These are phyloP conservation scores for Drosophila ohnishii DNA, from an alignment of 1,140 invertebrate genomes.

Conservation along the genomic window DNA sequence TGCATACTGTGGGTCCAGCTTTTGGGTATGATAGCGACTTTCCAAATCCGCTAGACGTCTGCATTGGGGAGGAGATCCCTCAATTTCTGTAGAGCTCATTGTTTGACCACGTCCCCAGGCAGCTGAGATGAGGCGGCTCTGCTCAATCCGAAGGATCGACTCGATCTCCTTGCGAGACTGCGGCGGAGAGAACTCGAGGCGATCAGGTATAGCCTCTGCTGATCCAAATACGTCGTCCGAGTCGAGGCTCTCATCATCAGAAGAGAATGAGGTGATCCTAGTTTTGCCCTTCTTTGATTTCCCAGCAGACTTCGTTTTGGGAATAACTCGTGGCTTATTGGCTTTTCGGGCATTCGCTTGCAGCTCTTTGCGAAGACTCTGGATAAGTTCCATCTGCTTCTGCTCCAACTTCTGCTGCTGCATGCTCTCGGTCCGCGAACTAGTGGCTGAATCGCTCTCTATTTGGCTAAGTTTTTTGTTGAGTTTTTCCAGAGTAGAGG, in stretches of 20 bases:
- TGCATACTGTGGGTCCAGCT: conserved; percentile 85
- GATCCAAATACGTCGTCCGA: conserved; percentile 89
- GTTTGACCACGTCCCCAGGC: conserved; percentile 88
- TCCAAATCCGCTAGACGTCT: conserved; percentile 85
- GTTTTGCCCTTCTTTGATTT: conserved; percentile 86
- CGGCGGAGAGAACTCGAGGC: conserved; percentile 88
- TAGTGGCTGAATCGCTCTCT: conserved; percentile 88
- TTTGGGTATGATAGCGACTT: conserved; percentile 86
- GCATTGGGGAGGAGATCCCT: conserved; percentile 88
- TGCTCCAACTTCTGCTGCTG: conserved; percentile 85
- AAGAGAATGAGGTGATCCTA: conserved; percentile 88
- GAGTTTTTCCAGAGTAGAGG: conserved; percentile 86
- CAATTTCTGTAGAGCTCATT: conserved; percentile 89
- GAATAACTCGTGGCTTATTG: conserved; percentile 76
- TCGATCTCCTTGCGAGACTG: conserved; percentile 89
- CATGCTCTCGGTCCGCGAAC: conserved; percentile 87
- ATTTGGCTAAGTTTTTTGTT: conserved; percentile 89
- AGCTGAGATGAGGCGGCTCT: conserved; percentile 86
- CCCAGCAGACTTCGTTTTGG: conserved; percentile 72
- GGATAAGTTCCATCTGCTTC: conserved; percentile 83
- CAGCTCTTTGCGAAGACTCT: conserved; percentile 82
- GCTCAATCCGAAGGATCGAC: conserved; percentile 87
- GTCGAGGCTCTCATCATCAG: conserved; percentile 88
- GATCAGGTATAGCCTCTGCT: conserved; percentile 87
- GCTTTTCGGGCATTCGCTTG: conserved; percentile 73